These are phyloP conservation scores for Fragum fragum DNA, from an alignment of 2,888 invertebrate species.

Conservation along the genomic window DNA sequence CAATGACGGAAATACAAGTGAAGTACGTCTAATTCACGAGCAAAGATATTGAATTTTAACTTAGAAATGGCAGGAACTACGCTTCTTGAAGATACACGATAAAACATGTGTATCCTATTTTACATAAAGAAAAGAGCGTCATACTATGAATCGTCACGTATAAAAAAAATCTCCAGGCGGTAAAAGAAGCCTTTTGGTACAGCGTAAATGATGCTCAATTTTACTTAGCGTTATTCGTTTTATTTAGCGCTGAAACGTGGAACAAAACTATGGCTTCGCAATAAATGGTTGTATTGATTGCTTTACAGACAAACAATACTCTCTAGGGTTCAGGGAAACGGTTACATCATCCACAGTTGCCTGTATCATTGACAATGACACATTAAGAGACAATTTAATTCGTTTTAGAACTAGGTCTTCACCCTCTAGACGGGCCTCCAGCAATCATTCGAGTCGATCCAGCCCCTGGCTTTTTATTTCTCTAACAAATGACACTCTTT, in stretches of 20 bases:
- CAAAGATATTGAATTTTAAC: too few relatives aligned
- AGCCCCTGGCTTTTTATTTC: slow-evolving; percentile 62
- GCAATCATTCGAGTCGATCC: slow-evolving; percentile 59
- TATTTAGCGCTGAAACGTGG: slow-evolving; percentile 34
- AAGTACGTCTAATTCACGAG: too few relatives aligned
- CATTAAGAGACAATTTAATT: slow-evolving; percentile 35
- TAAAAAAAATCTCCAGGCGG: too few relatives aligned
- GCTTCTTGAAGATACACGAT: too few relatives aligned
- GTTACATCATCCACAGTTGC: slow-evolving; percentile 15
- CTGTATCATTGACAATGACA: slow-evolving; percentile 51
- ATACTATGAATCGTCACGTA: slow-evolving; percentile 61
- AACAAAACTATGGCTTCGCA: slow-evolving; percentile 54
- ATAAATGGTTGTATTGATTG: too few relatives aligned
- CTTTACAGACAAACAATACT: slow-evolving; percentile 63
- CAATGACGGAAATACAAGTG: too few relatives aligned
- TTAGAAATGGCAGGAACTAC: too few relatives aligned
- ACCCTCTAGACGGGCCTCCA: slow-evolving; percentile 22
- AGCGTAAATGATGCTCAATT: too few relatives aligned
- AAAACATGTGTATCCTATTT: too few relatives aligned
- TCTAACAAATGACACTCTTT: slow-evolving; percentile 11
- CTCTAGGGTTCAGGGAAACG: slow-evolving; percentile 52
- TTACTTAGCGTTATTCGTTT: too few relatives aligned
- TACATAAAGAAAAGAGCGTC: too few relatives aligned
- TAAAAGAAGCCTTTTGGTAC: too few relatives aligned
- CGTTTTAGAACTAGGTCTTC: not conserved